Percentiles rank a stretch among this genome's conserved stretches.
Conservation (phyloP, 2,113 vertebrate species). For the Rhinolophus ferrumequinum region DNA sequence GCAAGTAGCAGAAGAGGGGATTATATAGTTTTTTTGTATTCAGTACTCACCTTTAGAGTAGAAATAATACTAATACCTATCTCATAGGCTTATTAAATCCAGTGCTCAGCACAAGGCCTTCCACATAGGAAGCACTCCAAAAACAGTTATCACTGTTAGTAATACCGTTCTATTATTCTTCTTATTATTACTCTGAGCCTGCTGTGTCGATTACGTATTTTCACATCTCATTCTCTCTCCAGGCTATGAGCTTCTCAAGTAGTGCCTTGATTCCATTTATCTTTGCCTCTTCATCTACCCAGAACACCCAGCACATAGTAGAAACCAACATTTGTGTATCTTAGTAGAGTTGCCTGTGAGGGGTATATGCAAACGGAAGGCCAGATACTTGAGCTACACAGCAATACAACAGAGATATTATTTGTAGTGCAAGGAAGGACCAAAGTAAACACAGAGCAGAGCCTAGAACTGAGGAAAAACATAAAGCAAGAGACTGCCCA, state of each 20-base stretch:
- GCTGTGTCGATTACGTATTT: neutral
- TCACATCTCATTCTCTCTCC: neutral
- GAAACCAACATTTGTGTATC: neutral
- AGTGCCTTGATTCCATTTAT: neutral
- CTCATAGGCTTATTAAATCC: neutral
- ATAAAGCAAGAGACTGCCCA: neutral
- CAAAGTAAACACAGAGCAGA: conserved; percentile 24
- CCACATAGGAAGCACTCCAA: neutral
- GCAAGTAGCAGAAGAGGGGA: neutral
- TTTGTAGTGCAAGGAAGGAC: conserved; percentile 25
- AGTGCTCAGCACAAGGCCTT: neutral
- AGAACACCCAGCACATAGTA: neutral
- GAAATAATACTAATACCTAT: neutral
- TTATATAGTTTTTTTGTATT: neutral
- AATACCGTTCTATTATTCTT: neutral
- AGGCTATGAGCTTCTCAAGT: neutral
- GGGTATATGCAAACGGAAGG: neutral
- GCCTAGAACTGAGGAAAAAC: neutral
- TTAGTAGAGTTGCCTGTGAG: neutral
- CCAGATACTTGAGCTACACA: neutral
- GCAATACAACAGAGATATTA: conserved; percentile 1
- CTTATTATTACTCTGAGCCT: neutral
- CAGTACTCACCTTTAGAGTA: neutral
- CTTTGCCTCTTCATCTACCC: neutral
- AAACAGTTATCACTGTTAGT: neutral